Evolutionary conservation across 1,140 invertebrate species (phyloP).

Genomic region (Euborellia annulipes): DNA sequence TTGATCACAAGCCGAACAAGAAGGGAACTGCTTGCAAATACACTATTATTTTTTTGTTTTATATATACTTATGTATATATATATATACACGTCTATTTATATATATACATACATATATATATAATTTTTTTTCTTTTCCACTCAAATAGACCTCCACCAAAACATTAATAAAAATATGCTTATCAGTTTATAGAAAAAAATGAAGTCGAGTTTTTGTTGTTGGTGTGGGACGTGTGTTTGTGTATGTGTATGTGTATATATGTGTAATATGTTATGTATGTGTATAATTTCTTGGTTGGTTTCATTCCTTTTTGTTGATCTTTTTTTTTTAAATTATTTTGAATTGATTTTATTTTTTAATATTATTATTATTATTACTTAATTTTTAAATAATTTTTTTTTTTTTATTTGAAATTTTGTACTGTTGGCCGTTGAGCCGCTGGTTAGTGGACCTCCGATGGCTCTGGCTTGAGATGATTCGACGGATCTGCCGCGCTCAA

Average conservation of each 20-base stretch:
- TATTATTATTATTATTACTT: not conserved
- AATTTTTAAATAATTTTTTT: not conserved
- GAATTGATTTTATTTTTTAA: not conserved
- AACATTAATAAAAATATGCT: not conserved
- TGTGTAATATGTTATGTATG: too few relatives aligned
- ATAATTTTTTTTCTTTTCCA: too few relatives aligned
- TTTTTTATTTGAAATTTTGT: constrained; percentile 4
- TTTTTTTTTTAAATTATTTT: too few relatives aligned
- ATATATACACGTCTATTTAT: too few relatives aligned
- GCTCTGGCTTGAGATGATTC: constrained; percentile 44
- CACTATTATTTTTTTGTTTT: too few relatives aligned
- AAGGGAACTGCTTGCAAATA: too few relatives aligned
- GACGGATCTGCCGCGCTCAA: constrained; percentile 44
- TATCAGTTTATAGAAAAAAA: constrained; percentile 1
- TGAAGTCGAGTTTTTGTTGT: not conserved
- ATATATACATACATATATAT: too few relatives aligned
- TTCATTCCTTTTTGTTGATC: too few relatives aligned
- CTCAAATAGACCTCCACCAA: not conserved
- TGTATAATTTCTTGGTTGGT: too few relatives aligned
- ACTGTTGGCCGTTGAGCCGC: too few relatives aligned
- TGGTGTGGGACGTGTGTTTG: constrained; percentile 1
- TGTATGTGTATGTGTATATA: constrained; percentile 1
- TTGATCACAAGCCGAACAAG: too few relatives aligned
- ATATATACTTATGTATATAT: too few relatives aligned
- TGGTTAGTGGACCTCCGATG: constrained; percentile 34